A percentile compares a stretch with the other conserved stretches of the same genome.
Evolutionary conservation across 2,113 vertebrate genomes (phyloP).

Genomic region (Carassius auratus): DNA sequence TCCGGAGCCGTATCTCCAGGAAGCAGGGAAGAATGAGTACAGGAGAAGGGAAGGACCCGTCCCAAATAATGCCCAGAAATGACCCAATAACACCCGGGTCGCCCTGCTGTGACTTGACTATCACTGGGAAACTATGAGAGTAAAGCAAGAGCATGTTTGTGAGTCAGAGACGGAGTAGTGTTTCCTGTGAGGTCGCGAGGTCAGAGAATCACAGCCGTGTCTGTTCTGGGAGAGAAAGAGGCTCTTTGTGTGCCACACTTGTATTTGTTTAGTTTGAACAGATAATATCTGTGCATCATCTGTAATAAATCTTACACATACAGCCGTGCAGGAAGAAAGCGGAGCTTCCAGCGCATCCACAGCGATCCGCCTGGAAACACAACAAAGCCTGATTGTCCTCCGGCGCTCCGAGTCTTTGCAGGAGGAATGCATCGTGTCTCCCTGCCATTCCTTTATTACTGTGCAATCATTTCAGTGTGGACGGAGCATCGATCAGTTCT

Average conservation of each 20-base stretch:
- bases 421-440: slow-evolving; percentile 13
- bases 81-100: slow-evolving; percentile 46
- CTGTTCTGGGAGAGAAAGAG: slow-evolving; percentile 24
- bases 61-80: slow-evolving; percentile 61
- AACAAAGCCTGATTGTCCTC: slow-evolving; percentile 49
- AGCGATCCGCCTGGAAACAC: slow-evolving; percentile 12
- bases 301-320: slow-evolving; percentile 23
- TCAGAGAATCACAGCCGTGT: neutral
- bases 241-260: slow-evolving; percentile 2
- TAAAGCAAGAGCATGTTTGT: neutral
- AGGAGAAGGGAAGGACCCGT: slow-evolving; percentile 18
- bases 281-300: slow-evolving; percentile 35
- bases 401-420: neutral
- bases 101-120: neutral
- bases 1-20: slow-evolving; percentile 47
- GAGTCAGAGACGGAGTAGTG: neutral
- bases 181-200: neutral
- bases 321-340: neutral
- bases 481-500: neutral
- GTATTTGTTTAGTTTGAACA: slow-evolving; percentile 34
- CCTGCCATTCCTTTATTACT: slow-evolving; percentile 16
- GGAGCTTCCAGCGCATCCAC: neutral
- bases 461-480: slow-evolving; percentile 8
- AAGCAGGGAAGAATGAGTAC: slow-evolving; percentile 49
- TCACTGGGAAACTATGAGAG: neutral